Base-by-base conservation (phyloP, 2,113 vertebrate species). In the Aleadryas rufinucha region DNA sequence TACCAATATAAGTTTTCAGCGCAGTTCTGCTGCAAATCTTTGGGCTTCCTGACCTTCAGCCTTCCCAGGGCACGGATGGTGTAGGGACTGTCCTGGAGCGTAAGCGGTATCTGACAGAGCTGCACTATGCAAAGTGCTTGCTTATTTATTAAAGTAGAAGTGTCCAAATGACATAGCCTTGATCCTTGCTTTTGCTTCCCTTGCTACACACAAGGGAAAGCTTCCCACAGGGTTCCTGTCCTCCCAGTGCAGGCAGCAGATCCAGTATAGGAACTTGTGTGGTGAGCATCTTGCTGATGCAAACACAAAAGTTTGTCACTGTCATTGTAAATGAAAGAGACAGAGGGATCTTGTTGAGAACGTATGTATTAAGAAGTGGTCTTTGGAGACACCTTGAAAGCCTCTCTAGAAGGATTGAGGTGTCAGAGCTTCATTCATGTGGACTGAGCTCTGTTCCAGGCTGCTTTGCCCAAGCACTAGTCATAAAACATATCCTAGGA, bases 301-400 rank as follows among this genome's bases (percentile, higher is more conserved):
- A 64, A 42, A 68, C 9, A 41, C 61, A 22, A 26, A 47, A 41
- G 14, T 74, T 81, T 54, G 31, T 66, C 2, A 0, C 33, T 84
- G 45, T 69, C 18, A 23, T 35, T 54, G 65, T 60, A 68, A 27
- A 27, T 53, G 12, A 54, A 81, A 84, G 27, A 61, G 11, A 19
- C 24, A 47, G 21, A 78, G 57, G 26, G 47, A 30, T 41, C 8
- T 71, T 47, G 16, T 56, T 87, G 70, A 27, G 33, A 41, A 14
- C 0, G 0, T 61, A 7, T 0, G 0, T 56, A 7, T 39, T 75
- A 64, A 61, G 19, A 79, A 82, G 42, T n/a, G 56, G 2, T 68
- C 65, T 56, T 1, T 31, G 18, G n/a, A 87, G 49, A 44, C 9
- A 30, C 4, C 31, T 89, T 64, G 59, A 75, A 90, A 71, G 24